Percentiles rank a stretch among this genome's conserved stretches.
Evolutionary conservation across 1,140 invertebrate species (phyloP).

Genomic region (Bathynomus jamesi): DNA sequence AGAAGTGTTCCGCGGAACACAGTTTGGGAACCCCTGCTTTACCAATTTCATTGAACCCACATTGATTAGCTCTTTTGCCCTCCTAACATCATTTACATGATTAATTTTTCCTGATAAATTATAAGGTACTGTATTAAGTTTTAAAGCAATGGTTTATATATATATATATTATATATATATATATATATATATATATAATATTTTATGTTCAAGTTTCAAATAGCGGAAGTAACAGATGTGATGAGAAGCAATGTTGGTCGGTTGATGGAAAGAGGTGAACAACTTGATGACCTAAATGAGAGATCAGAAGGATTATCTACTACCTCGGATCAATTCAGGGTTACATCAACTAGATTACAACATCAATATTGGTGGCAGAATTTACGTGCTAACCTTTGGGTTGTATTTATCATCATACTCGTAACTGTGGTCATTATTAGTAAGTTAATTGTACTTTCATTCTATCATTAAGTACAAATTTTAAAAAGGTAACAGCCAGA

Average conservation of each 20-base stretch:
- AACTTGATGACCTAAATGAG: constrained; percentile 50
- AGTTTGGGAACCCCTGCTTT: too few species aligned
- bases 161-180: too few species aligned
- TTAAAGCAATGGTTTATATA: too few species aligned
- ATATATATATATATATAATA: background rate
- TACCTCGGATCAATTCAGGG: constrained; percentile 49
- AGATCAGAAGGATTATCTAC: constrained; percentile 48
- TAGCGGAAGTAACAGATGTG: constrained; percentile 51
- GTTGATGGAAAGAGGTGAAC: constrained; percentile 51
- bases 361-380: constrained; percentile 50
- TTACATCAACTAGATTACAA: constrained; percentile 47
- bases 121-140: too few species aligned
- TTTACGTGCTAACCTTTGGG: constrained; percentile 42
- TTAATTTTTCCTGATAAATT: too few species aligned
- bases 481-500: too few species aligned
- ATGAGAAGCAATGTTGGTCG: constrained; percentile 53
- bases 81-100: too few species aligned
- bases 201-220: constrained; percentile 43
- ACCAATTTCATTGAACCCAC: too few species aligned
- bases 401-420: background rate
- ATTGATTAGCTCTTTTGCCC: too few species aligned
- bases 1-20: too few species aligned
- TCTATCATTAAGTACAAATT: background rate
- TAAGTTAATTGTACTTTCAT: too few species aligned
- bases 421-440: background rate